Percentiles rank a stretch among this genome's conserved stretches.
These are phyloP conservation scores for Amphimallon solstitiale DNA, from an alignment of 2,888 invertebrate species.

Conservation along the genomic window DNA sequence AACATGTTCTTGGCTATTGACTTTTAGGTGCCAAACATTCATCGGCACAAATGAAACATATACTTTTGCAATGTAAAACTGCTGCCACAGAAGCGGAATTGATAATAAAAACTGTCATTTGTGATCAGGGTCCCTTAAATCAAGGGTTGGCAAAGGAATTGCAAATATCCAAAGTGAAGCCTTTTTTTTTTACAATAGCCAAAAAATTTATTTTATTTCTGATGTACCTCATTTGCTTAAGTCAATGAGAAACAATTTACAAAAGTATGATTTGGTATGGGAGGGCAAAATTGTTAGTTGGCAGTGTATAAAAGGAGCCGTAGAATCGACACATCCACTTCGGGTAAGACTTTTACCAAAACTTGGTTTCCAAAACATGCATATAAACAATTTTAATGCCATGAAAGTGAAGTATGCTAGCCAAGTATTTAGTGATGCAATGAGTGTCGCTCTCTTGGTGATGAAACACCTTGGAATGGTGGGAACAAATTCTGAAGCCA, in stretches of 20 bases:
- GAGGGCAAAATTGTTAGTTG: slow-evolving; percentile 32
- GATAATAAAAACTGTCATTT: slow-evolving; percentile 29
- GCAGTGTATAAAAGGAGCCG: slow-evolving; percentile 13
- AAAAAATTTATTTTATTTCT: slow-evolving; percentile 24
- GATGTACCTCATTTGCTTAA: slow-evolving; percentile 22
- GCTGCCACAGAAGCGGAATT: slow-evolving; percentile 24
- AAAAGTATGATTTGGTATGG: slow-evolving; percentile 24
- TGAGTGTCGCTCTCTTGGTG: slow-evolving; percentile 34
- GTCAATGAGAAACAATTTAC: slow-evolving; percentile 23
- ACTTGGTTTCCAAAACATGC: slow-evolving; percentile 14
- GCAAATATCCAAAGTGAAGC: no score
- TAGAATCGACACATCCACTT: slow-evolving; percentile 18
- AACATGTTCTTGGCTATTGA: slow-evolving; percentile 34
- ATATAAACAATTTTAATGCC: slow-evolving; percentile 23
- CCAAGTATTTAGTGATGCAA: slow-evolving; percentile 32
- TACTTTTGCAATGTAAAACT: slow-evolving; percentile 18
- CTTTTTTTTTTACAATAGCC: no score
- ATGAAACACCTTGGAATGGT: slow-evolving; percentile 21
- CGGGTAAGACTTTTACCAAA: slow-evolving; percentile 31
- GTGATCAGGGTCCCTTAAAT: slow-evolving; percentile 37
- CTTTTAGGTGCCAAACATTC: slow-evolving; percentile 21
- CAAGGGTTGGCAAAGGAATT: no score
- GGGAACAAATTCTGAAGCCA: slow-evolving; percentile 22
- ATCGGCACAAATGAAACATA: slow-evolving; percentile 19
- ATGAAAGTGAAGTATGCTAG: slow-evolving; percentile 33